Evolutionary conservation across 2,797 vertebrate genomes (phyloP).

Genomic region (Cyclura pinguis): DNA sequence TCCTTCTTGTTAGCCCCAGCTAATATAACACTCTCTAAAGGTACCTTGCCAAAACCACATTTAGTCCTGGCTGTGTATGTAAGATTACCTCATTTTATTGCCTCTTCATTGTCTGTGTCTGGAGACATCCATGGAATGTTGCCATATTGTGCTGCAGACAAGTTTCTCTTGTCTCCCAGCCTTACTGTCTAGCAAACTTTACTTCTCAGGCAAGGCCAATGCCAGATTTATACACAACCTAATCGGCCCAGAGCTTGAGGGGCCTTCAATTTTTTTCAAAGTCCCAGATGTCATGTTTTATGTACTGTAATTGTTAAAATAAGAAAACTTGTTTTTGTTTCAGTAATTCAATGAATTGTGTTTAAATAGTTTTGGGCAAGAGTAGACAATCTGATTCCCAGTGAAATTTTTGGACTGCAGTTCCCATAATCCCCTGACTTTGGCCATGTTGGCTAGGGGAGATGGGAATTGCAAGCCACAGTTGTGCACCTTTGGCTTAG

Average conservation of each 20-base stretch:
- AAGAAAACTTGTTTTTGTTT: no score
- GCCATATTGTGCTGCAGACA: background rate
- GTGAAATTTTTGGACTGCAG: no score
- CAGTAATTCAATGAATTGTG: no score
- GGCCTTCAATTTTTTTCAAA: no score
- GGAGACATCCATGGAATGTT: background rate
- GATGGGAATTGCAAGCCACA: no score
- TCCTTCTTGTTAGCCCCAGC: background rate
- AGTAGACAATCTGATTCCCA: no score
- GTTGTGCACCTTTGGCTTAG: no score
- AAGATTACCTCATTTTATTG: background rate
- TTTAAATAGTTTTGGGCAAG: no score
- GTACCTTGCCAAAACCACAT: background rate
- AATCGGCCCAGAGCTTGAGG: background rate
- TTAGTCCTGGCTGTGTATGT: background rate
- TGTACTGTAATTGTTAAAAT: no score
- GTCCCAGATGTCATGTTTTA: no score
- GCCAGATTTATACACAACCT: background rate
- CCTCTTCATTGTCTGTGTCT: background rate
- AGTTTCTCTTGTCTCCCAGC: background rate
- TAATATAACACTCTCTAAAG: background rate
- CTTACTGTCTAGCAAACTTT: background rate
- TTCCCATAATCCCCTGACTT: no score
- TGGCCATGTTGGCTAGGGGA: no score
- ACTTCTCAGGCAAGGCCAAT: background rate